A percentile compares a stretch with the other conserved stretches of the same genome.
These are phyloP conservation scores for Phymanthus crucifer DNA, from an alignment of 92 coral and sea anemone species.

Conservation along the genomic window DNA sequence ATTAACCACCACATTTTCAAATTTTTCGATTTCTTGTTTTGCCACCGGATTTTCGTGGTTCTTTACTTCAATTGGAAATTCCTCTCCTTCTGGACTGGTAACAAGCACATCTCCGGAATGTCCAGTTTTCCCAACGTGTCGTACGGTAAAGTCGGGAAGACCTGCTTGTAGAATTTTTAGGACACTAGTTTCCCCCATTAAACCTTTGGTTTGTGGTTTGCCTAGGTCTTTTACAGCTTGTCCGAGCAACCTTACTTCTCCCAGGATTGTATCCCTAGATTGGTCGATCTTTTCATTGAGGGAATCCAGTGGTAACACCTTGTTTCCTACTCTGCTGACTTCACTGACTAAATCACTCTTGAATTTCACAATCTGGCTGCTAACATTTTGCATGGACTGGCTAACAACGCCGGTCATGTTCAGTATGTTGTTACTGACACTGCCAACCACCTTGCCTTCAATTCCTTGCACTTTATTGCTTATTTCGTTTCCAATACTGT, in stretches of 20 bases:
- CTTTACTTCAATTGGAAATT: conserved; percentile 42
- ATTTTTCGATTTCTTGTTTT: conserved; percentile 30
- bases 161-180: background rate
- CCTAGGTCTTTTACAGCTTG: background rate
- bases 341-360: background rate
- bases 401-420: background rate
- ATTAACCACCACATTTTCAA: conserved; percentile 13
- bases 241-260: background rate
- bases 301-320: background rate
- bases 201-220: conserved; percentile 17
- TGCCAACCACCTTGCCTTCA: background rate
- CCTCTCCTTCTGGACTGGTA: conserved; percentile 6
- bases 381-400: background rate
- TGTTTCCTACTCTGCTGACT: background rate
- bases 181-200: conserved; percentile 2
- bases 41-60: background rate
- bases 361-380: background rate
- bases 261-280: background rate
- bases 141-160: conserved; percentile 9
- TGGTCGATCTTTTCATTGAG: background rate
- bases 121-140: background rate
- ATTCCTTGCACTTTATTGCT: background rate
- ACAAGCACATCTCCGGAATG: conserved; percentile 33
- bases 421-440: background rate
- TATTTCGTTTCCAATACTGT: background rate